Evolutionary conservation across 2,113 vertebrate species (phyloP), one percentile per base, ranked within the genome.

Genomic region (Nerophis ophidion): DNA sequence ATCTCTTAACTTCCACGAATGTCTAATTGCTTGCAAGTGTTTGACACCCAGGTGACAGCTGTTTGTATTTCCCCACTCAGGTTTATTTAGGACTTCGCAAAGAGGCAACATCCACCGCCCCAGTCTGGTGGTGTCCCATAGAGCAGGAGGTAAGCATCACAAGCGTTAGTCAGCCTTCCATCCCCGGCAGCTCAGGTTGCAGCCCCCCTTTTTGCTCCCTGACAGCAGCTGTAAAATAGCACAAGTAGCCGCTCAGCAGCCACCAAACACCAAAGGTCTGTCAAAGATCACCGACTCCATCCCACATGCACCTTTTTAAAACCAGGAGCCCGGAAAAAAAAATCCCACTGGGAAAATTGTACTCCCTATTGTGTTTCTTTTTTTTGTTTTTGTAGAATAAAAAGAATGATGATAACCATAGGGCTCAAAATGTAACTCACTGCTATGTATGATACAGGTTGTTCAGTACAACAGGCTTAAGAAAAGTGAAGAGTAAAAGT

Each of bases 41-140:
- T 89, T 87, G 62, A 78, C 85, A 84, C 77, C 57, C 53, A 61
- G 65, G 63, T 12, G 78, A 73, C 78, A 82, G 60, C 68, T 85
- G 78, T 85, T 85, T 84, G 79, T 70, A 46, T 84, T 84, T 75
- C 72, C 74, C 65, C 77, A 64, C 77, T 70, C 47, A 44, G 70
- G 75, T 84, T 87, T 84, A 83, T 87, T 84, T 84, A 75, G 72
- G 71, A 68, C 87, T 79, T 86, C 75, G 79, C 81, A 77, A n/a
- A 12, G n/a, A 75, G 74, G 70, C 73, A 61, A 71, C 66, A 81
- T 63, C 72, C 55, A 61, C 66, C 42, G 10, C 34, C 57, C 56
- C 17, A 16, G 71, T 65, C 55, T 51, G 15, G 36, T 47, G 45
- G 57, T 14, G 47, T 67, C 68, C 63, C 33, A 54, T 61, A 65